A percentile compares a stretch with the other conserved stretches of the same genome.
phyloP scores from a whole-genome alignment of 2,113 vertebrate genomes.

The Lathamus discolor region DNA sequence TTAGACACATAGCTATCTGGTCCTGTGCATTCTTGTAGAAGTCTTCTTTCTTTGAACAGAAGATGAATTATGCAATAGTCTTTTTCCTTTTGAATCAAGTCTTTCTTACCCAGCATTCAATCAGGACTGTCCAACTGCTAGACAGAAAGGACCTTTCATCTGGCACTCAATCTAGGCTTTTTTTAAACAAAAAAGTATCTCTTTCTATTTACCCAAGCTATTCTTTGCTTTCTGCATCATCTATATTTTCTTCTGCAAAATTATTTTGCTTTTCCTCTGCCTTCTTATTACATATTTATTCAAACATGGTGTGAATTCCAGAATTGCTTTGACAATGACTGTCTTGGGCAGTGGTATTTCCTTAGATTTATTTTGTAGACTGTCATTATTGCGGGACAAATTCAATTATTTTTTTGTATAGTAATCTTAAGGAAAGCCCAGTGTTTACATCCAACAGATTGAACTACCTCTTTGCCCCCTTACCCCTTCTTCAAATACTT shows the following conservation, averaged over 20 bases:
- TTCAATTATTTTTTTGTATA: neutral
- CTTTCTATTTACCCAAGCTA: neutral
- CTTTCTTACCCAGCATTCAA: neutral
- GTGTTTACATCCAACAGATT: neutral
- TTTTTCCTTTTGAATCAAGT: neutral
- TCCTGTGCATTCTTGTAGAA: neutral
- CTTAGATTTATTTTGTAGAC: neutral
- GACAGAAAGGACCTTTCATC: neutral
- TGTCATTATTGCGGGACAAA: neutral
- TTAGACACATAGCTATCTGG: neutral
- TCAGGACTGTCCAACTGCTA: neutral
- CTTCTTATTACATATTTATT: neutral
- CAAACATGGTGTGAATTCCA: constrained; percentile 8
- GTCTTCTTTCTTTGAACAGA: neutral
- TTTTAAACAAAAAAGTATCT: neutral
- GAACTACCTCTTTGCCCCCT: neutral
- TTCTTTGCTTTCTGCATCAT: neutral
- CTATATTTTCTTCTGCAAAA: neutral
- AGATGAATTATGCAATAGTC: neutral
- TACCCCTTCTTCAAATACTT: neutral
- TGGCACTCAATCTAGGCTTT: neutral
- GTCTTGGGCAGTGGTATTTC: constrained; percentile 1
- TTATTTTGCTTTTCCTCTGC: neutral
- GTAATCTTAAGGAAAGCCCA: neutral
- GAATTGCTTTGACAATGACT: neutral